These are phyloP conservation scores for Xenotilapia leptura DNA, from an alignment of 2,113 vertebrate genomes.

Conservation along the genomic window DNA sequence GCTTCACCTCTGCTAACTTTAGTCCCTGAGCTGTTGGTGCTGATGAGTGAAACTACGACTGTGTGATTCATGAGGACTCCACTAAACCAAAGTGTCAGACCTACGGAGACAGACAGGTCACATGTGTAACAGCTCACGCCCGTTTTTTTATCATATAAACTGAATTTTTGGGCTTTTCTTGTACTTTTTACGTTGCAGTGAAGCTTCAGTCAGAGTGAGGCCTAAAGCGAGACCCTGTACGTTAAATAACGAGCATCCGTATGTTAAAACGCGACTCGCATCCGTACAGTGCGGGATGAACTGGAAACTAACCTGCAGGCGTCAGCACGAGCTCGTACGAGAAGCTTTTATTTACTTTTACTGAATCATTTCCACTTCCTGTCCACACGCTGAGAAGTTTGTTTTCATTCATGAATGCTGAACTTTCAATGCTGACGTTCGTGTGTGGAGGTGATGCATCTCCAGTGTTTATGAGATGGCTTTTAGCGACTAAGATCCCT, in stretches of 20 bases:
- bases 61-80: neutral
- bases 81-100: neutral
- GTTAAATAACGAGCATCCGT: neutral
- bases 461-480: neutral
- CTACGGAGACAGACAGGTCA: neutral
- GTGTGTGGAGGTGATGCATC: neutral
- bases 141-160: neutral
- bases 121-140: rapidly evolving
- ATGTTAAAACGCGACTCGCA: rapidly evolving
- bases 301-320: rapidly evolving
- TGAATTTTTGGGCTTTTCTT: neutral
- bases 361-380: neutral
- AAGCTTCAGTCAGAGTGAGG: neutral
- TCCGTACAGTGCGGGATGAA: neutral
- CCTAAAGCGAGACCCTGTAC: rapidly evolving
- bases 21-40: neutral
- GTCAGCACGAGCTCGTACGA: neutral
- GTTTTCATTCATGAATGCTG: neutral
- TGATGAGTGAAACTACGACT: neutral
- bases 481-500: neutral
- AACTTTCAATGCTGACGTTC: neutral
- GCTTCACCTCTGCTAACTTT: neutral
- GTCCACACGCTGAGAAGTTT: neutral
- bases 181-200: rapidly evolving
- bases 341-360: neutral